A percentile compares a stretch with the other conserved stretches of the same genome.
Evolutionary conservation across 1,140 invertebrate genomes (phyloP).

Genomic region (Caerostris darwini): DNA sequence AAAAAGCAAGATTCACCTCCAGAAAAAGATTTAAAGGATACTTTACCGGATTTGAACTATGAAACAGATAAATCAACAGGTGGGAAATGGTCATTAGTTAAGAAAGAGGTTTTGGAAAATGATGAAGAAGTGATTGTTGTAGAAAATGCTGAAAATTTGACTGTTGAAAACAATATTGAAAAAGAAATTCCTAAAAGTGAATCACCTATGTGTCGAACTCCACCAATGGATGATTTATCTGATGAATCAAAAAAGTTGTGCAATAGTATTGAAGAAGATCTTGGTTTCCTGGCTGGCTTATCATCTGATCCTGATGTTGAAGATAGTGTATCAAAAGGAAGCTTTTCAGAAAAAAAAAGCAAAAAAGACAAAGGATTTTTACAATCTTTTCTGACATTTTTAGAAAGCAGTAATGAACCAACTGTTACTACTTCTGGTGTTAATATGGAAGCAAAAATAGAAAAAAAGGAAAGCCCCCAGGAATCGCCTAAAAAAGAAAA

Average conservation of each 20-base stretch:
- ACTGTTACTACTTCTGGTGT: conserved; percentile 20
- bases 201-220: conserved; percentile 59
- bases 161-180: neutral
- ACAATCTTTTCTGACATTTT: conserved; percentile 78
- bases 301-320: conserved; percentile 73
- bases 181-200: conserved; percentile 42
- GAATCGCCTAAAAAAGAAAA: conserved; percentile 33
- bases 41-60: conserved; percentile 61
- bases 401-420: conserved; percentile 74
- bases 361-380: conserved; percentile 73
- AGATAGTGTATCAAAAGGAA: conserved; percentile 63
- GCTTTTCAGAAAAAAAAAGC: conserved; percentile 64
- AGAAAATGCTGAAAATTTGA: conserved; percentile 24
- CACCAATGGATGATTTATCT: conserved; percentile 74
- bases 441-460: conserved; percentile 52
- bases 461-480: neutral
- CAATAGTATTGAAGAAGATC: conserved; percentile 78
- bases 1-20: conserved; percentile 57
- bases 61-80: conserved; percentile 48
- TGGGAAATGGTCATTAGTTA: conserved; percentile 67
- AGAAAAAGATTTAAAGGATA: conserved; percentile 49
- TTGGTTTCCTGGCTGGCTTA: conserved; percentile 78
- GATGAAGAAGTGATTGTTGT: neutral
- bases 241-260: conserved; percentile 77
- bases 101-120: neutral